Percentiles rank a stretch among this genome's conserved stretches.
phyloP scores from a whole-genome alignment of 2,113 vertebrate genomes.

The Sinocyclocheilus anophthalmus region DNA sequence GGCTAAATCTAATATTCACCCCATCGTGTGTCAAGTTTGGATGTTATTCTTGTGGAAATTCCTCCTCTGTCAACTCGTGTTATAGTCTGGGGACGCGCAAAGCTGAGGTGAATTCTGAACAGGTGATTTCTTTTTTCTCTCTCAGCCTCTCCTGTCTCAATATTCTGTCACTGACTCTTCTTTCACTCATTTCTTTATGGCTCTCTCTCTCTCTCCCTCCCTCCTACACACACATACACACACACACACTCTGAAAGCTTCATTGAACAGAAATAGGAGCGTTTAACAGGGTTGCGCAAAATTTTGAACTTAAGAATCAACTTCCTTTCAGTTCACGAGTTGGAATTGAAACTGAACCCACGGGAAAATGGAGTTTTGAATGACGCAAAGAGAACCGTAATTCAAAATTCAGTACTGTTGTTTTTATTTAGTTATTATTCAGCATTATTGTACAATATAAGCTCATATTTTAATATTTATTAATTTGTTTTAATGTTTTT shows the following conservation, averaged over 20 bases:
- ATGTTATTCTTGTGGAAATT: slow-evolving; percentile 60
- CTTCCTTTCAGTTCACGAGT: neutral
- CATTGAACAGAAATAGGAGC: neutral
- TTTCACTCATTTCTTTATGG: slow-evolving; percentile 10
- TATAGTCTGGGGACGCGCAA: slow-evolving; percentile 16
- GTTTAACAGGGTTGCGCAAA: neutral
- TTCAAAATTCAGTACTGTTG: neutral
- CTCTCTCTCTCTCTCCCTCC: too few relatives aligned
- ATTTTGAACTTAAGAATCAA: neutral
- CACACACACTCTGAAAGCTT: neutral
- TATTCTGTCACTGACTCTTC: slow-evolving; percentile 28
- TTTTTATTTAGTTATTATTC: neutral
- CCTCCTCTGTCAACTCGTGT: slow-evolving; percentile 53
- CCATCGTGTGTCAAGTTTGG: slow-evolving; percentile 52
- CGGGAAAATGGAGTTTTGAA: neutral
- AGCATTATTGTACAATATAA: neutral
- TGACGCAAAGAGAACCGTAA: neutral
- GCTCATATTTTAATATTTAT: too few relatives aligned
- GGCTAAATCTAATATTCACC: slow-evolving; percentile 64
- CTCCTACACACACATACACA: neutral
- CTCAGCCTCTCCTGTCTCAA: slow-evolving; percentile 9
- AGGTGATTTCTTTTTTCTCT: slow-evolving; percentile 51
- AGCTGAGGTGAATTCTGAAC: slow-evolving; percentile 52
- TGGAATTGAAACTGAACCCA: neutral
- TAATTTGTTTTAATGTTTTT: too few relatives aligned